Percentiles rank a stretch among this genome's conserved stretches.
Conservation (phyloP, 2,888 invertebrate genomes). For the Helicoverpa assulta region DNA sequence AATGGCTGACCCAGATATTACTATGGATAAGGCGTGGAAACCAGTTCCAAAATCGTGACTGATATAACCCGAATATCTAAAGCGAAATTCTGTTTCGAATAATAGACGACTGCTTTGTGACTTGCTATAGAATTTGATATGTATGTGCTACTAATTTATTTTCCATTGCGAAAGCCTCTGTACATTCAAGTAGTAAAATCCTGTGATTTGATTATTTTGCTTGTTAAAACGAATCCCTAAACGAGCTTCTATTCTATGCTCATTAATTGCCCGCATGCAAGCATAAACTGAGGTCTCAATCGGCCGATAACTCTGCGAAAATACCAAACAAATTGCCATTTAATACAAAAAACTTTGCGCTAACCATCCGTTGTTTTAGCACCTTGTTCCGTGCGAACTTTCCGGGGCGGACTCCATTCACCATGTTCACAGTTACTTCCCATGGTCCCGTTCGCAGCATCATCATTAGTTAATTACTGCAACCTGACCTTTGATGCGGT, state of each 20-base stretch:
- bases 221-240: not conserved
- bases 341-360: conserved; percentile 50
- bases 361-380: conserved; percentile 53
- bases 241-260: not conserved
- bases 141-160: conserved; percentile 7
- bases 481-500: conserved; percentile 78
- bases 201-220: not conserved
- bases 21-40: conserved; percentile 41
- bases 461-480: conserved; percentile 79
- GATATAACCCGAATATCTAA: conserved; percentile 48
- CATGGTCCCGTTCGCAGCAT: conserved; percentile 84
- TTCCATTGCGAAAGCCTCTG: conserved; percentile 20
- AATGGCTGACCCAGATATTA: conserved; percentile 42
- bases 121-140: not conserved
- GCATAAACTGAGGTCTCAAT: conserved; percentile 37
- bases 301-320: conserved; percentile 42
- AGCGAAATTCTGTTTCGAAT: conserved; percentile 13
- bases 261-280: not conserved
- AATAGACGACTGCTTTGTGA: conserved; percentile 28
- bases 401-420: conserved; percentile 64
- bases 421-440: conserved; percentile 78
- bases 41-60: conserved; percentile 47
- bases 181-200: not conserved
- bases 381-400: conserved; percentile 70
- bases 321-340: conserved; percentile 57